phyloP scores from a whole-genome alignment of 2,888 invertebrate species.

The Brenthis daphne region DNA sequence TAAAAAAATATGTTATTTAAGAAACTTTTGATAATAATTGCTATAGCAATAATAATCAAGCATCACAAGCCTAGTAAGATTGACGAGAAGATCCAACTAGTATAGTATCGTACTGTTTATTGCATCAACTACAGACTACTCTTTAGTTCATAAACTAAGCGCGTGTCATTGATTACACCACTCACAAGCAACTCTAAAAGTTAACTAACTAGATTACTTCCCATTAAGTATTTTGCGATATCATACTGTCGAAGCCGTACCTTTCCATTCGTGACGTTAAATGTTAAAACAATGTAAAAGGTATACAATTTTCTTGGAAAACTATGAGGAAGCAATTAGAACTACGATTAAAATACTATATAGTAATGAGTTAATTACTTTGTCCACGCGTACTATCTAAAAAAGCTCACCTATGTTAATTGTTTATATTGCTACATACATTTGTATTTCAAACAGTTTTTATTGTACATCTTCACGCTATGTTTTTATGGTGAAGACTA shows the following conservation, averaged over 20 bases:
- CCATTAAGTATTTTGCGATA: slow-evolving; percentile 14
- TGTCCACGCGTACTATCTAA: background rate
- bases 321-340: background rate
- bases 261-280: slow-evolving; percentile 3
- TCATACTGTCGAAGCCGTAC: background rate
- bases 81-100: background rate
- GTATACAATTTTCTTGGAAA: slow-evolving; percentile 8
- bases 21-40: too few species aligned
- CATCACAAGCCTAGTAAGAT: too few species aligned
- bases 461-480: background rate
- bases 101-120: slow-evolving; percentile 9
- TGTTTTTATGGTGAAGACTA: background rate
- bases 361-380: background rate
- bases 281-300: slow-evolving; percentile 3
- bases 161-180: slow-evolving; percentile 3
- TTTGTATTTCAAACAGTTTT: slow-evolving; percentile 2
- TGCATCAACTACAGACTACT: background rate
- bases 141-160: slow-evolving; percentile 15
- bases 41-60: too few species aligned
- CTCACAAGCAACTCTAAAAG: slow-evolving; percentile 18
- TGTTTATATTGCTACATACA: slow-evolving; percentile 8
- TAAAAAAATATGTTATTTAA: too few species aligned
- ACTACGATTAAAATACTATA: background rate
- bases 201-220: slow-evolving; percentile 24
- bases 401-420: slow-evolving; percentile 6